Evolutionary conservation across 2,888 invertebrate genomes (phyloP).

Genomic region (Magallana nippona): DNA sequence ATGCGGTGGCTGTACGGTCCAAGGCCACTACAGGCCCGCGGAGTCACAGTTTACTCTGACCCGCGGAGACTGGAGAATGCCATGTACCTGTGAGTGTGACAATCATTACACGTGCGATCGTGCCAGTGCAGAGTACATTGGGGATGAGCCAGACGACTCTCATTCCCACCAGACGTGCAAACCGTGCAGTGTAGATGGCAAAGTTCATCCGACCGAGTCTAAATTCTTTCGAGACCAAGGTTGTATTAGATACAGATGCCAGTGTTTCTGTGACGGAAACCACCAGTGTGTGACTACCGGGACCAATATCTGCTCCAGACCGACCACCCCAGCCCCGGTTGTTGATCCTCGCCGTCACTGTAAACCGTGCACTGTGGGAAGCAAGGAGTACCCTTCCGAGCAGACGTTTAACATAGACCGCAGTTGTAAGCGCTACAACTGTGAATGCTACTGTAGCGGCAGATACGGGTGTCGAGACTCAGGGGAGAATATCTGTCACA

Average conservation of each 20-base stretch:
- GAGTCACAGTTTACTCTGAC: slow-evolving; percentile 46
- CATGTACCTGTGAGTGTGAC: slow-evolving; percentile 61
- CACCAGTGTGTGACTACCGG: slow-evolving; percentile 45
- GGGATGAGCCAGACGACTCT: slow-evolving; percentile 33
- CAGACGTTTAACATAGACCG: slow-evolving; percentile 44
- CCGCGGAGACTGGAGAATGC: slow-evolving; percentile 49
- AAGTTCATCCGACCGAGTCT: slow-evolving; percentile 56
- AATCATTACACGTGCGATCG: slow-evolving; percentile 59
- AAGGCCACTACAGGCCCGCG: slow-evolving; percentile 38
- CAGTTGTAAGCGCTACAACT: slow-evolving; percentile 51
- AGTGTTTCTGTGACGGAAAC: slow-evolving; percentile 71
- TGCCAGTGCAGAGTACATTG: slow-evolving; percentile 54
- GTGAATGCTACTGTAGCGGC: slow-evolving; percentile 54
- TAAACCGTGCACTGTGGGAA: slow-evolving; percentile 40
- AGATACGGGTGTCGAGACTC: slow-evolving; percentile 46
- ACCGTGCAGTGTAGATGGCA: slow-evolving; percentile 64
- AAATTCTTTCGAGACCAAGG: slow-evolving; percentile 55
- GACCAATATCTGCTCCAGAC: slow-evolving; percentile 45
- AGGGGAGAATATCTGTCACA: neutral
- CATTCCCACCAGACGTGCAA: slow-evolving; percentile 51
- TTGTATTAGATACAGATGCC: slow-evolving; percentile 64
- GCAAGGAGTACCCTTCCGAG: slow-evolving; percentile 38
- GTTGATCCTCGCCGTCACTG: slow-evolving; percentile 35
- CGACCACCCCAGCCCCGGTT: neutral
- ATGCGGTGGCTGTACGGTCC: slow-evolving; percentile 50